A percentile compares a stretch with the other conserved stretches of the same genome.
Conservation (phyloP, 2,888 invertebrate species). For the Leucophenga maculata region DNA sequence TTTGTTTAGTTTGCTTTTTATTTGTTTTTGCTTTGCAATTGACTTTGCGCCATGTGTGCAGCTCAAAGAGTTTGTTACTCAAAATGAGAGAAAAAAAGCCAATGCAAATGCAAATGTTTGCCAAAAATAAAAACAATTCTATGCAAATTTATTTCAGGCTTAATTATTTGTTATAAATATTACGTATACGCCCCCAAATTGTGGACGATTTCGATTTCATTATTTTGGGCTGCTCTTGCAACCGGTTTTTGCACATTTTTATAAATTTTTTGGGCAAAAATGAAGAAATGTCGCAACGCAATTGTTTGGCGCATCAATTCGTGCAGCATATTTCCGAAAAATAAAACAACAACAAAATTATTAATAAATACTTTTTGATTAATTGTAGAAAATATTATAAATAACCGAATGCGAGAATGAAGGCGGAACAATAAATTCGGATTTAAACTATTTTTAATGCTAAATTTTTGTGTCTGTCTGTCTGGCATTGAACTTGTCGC, state of each 20-base stretch:
- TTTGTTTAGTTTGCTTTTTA: too few relatives aligned
- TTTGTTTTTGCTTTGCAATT: too few relatives aligned
- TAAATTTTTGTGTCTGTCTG: too few relatives aligned
- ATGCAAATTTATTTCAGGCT: conserved; percentile 29
- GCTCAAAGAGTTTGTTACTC: too few relatives aligned
- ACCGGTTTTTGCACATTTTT: background rate
- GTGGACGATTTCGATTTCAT: conserved; percentile 32
- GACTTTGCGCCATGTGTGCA: too few relatives aligned
- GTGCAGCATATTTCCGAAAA: background rate
- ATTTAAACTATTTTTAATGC: background rate
- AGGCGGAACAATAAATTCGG: background rate
- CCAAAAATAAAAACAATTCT: conserved; percentile 34
- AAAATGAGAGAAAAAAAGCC: too few relatives aligned
- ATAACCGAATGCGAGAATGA: background rate
- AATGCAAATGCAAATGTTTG: too few relatives aligned
- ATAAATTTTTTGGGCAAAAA: too few relatives aligned
- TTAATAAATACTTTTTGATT: conserved; percentile 12
- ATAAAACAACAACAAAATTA: background rate
- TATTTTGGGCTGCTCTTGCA: background rate
- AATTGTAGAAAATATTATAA: conserved; percentile 7
- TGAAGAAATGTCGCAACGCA: conserved; percentile 6
- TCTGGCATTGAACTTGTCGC: conserved; percentile 15
- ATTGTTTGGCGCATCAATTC: background rate
- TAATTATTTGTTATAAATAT: conserved; percentile 31
- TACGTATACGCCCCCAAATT: conserved; percentile 56